These are phyloP conservation scores for Apogon talboti DNA, from an alignment of 2,797 vertebrate species.

Conservation along the genomic window DNA sequence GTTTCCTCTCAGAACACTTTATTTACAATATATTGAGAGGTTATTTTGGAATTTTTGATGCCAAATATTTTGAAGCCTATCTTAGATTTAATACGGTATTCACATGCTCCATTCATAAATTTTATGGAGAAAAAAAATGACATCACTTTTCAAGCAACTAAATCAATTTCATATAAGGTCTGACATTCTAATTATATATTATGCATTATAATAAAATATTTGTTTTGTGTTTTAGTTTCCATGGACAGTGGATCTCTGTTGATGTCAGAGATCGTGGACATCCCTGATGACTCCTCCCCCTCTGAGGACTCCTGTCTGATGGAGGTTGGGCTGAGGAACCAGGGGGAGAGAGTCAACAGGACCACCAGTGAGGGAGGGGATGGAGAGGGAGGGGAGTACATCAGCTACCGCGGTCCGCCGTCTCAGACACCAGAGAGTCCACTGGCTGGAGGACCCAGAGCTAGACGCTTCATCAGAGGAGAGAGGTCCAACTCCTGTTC, in stretches of 20 bases:
- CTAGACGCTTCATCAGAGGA: constrained; percentile 84
- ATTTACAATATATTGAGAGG: too few relatives aligned
- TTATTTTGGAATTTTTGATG: too few relatives aligned
- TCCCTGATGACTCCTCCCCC: constrained; percentile 94
- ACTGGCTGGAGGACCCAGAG: constrained; percentile 81
- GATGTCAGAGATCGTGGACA: constrained; percentile 94
- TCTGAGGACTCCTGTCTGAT: constrained; percentile 96
- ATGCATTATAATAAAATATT: too few relatives aligned
- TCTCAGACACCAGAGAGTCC: constrained; percentile 84
- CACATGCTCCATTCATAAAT: too few relatives aligned
- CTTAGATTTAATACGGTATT: too few relatives aligned
- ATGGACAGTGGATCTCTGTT: constrained; percentile 95
- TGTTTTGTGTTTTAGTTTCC: constrained; percentile 81
- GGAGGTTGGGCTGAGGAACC: constrained; percentile 87
- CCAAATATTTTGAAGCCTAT: too few relatives aligned
- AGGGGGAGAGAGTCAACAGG: constrained; percentile 82
- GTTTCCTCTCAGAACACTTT: too few relatives aligned
- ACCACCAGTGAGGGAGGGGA: constrained; percentile 78
- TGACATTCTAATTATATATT: too few relatives aligned
- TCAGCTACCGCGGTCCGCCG: constrained; percentile 67
- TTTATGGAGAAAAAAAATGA: too few relatives aligned
- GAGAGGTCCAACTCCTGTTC: constrained; percentile 96
- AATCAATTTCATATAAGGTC: too few relatives aligned
- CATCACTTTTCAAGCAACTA: too few relatives aligned
- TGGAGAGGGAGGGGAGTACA: constrained; percentile 79